Evolutionary conservation across 2,888 invertebrate genomes (phyloP).

Genomic region (Cataglyphis rosenhaueri): DNA sequence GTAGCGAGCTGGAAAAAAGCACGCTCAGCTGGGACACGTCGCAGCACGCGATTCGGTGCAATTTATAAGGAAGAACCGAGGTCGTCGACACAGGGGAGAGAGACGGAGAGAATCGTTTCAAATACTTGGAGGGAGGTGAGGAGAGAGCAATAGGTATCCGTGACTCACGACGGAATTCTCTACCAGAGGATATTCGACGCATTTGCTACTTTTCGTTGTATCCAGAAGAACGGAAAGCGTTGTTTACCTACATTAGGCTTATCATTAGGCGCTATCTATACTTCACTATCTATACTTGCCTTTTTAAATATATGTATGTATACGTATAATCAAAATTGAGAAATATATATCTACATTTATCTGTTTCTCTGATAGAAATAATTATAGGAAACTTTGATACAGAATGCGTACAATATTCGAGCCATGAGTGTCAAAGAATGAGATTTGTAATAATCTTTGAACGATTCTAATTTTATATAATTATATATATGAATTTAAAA

Average conservation of each 20-base stretch:
- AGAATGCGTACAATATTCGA: background rate
- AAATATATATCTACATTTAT: constrained; percentile 20
- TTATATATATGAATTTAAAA: background rate
- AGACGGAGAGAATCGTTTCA: constrained; percentile 76
- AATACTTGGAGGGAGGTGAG: constrained; percentile 59
- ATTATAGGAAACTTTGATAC: background rate
- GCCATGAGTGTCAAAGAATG: background rate
- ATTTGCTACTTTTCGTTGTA: constrained; percentile 22
- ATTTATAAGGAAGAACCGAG: constrained; percentile 79
- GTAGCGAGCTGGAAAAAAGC: constrained; percentile 58
- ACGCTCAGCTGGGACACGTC: constrained; percentile 63
- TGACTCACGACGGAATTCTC: constrained; percentile 79
- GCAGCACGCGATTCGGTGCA: constrained; percentile 82
- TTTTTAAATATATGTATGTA: background rate
- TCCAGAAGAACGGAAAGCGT: constrained; percentile 6
- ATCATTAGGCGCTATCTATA: background rate
- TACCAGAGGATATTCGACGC: constrained; percentile 67
- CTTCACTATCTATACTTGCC: background rate
- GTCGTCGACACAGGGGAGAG: constrained; percentile 80
- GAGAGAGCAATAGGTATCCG: constrained; percentile 70
- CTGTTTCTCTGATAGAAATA: constrained; percentile 6
- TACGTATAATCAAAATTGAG: background rate
- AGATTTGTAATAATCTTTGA: background rate
- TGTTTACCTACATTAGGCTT: background rate
- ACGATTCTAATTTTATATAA: background rate